These are phyloP conservation scores for Aldrovandia affinis DNA, from an alignment of 2,797 vertebrate genomes.

Conservation along the genomic window DNA sequence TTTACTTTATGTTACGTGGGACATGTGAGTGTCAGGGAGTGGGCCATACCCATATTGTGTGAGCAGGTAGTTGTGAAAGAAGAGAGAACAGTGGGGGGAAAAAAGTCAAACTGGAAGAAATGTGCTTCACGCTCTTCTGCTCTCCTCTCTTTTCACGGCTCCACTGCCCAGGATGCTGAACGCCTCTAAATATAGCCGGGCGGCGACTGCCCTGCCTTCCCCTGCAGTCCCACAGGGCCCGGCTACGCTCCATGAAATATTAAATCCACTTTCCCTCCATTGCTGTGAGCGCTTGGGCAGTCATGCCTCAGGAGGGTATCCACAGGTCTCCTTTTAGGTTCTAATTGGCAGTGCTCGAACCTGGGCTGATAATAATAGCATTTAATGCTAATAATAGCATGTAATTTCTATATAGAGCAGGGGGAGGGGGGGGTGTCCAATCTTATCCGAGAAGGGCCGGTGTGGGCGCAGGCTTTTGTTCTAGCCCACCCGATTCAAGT, in stretches of 20 bases:
- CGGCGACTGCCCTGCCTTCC: background rate
- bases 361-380: background rate
- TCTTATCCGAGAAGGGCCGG: no score
- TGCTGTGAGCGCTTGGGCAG: background rate
- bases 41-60: background rate
- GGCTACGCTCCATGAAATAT: slow-evolving; percentile 4
- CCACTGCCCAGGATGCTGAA: background rate
- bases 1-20: background rate
- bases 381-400: background rate
- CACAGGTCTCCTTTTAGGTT: background rate
- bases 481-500: no score
- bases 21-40: background rate
- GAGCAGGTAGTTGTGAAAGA: slow-evolving; percentile 9
- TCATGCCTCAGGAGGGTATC: background rate
- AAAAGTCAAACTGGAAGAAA: background rate
- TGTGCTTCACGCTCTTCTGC: background rate
- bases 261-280: slow-evolving; percentile 6
- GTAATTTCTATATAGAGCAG: background rate
- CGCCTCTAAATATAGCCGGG: background rate
- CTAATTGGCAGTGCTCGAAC: background rate
- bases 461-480: no score
- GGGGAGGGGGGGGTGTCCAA: no score
- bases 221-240: background rate
- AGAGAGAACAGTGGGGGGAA: background rate
- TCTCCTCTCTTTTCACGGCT: background rate